Evolutionary conservation across 2,113 vertebrate genomes (phyloP).

Genomic region (Manacus vitellinus): DNA sequence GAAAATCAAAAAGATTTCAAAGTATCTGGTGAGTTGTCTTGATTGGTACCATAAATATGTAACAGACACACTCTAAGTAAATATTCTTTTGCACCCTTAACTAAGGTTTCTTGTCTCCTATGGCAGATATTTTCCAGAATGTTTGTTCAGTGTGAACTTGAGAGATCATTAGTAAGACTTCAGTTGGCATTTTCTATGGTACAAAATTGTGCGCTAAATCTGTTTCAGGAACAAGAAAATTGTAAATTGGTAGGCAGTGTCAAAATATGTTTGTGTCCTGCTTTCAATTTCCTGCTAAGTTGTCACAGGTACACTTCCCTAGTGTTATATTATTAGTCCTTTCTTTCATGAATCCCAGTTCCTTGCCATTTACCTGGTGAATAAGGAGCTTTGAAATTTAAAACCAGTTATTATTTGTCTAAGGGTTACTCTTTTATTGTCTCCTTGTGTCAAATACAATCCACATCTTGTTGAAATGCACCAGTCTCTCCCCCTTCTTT

Average conservation of each 20-base stretch:
- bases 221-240: background rate
- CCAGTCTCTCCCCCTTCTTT: background rate
- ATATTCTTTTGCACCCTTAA: background rate
- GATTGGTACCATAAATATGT: background rate
- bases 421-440: background rate
- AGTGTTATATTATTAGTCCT: background rate
- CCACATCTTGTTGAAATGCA: background rate
- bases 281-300: background rate
- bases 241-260: background rate
- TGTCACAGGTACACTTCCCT: background rate
- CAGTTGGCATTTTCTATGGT: background rate
- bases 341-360: background rate
- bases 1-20: background rate
- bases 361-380: background rate
- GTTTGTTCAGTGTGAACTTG: background rate
- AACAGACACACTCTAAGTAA: background rate
- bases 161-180: background rate
- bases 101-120: background rate
- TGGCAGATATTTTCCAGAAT: background rate
- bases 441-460: background rate
- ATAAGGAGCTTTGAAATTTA: background rate
- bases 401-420: background rate
- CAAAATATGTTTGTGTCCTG: background rate
- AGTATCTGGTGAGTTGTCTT: background rate
- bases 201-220: background rate